Evolutionary conservation across 2,113 vertebrate species (phyloP).

Genomic region (Callospermophilus lateralis): DNA sequence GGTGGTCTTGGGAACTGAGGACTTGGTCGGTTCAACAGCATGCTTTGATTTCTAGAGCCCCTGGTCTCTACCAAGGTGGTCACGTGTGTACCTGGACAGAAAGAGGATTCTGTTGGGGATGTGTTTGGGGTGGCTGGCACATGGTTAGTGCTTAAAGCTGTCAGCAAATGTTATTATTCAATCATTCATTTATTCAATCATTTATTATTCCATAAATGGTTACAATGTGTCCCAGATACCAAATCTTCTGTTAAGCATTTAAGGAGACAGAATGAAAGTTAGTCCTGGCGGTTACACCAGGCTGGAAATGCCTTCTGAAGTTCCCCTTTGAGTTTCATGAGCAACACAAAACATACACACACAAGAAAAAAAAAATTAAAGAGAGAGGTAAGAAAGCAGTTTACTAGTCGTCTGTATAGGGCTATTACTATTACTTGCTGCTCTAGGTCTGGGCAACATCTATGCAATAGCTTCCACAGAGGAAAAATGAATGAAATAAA

Average conservation of each 20-base stretch:
- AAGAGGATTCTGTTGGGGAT: neutral
- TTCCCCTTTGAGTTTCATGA: neutral
- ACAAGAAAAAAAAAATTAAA: neutral
- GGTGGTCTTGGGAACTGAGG: constrained; percentile 63
- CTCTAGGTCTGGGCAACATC: rapidly evolving
- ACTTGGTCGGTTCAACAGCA: constrained; percentile 28
- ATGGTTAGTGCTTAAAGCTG: rapidly evolving
- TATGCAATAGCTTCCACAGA: neutral
- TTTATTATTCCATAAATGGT: neutral
- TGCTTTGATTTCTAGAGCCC: neutral
- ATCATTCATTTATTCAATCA: neutral
- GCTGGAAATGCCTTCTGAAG: neutral
- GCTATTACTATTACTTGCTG: no score
- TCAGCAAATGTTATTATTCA: no score
- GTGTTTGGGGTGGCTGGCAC: no score
- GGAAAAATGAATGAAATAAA: neutral
- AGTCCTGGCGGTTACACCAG: neutral
- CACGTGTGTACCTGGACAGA: neutral
- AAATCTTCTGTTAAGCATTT: neutral
- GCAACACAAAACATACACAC: neutral
- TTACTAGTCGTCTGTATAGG: neutral
- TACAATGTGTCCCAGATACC: neutral
- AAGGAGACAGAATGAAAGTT: neutral
- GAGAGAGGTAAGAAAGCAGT: neutral
- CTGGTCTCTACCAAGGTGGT: neutral